A percentile compares a stretch with the other conserved stretches of the same genome.
These are phyloP conservation scores for Apostichopus californicus DNA, from an alignment of 35 echinoderm and acorn worm species.

Conservation along the genomic window DNA sequence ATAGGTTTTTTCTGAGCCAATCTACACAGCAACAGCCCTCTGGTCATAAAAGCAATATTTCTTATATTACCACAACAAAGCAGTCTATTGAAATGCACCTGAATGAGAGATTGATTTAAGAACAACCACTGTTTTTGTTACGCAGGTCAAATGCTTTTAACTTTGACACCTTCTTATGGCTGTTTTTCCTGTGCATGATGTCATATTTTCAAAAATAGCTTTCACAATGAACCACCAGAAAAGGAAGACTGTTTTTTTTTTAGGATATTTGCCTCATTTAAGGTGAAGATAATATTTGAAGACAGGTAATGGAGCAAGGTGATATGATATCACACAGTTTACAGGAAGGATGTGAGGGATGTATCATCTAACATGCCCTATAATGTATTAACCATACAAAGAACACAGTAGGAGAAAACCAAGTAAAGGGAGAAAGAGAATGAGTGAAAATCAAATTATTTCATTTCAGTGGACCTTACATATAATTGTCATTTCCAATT, in stretches of 20 bases:
- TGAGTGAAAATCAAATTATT: too few relatives aligned
- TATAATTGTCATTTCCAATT: too few relatives aligned
- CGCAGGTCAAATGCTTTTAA: not conserved
- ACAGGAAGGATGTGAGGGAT: not conserved
- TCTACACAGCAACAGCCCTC: not conserved
- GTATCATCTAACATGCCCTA: too few relatives aligned
- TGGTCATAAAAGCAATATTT: constrained; percentile 14
- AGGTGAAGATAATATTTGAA: not conserved
- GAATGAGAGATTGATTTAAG: not conserved
- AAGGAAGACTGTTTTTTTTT: not conserved
- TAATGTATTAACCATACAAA: too few relatives aligned
- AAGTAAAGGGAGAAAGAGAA: too few relatives aligned
- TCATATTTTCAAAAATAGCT: not conserved
- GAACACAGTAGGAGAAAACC: too few relatives aligned
- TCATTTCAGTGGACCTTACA: too few relatives aligned
- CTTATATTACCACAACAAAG: constrained; percentile 24
- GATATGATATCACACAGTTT: not conserved
- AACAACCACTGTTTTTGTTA: constrained; percentile 29
- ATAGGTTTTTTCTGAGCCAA: too few relatives aligned
- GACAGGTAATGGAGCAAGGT: not conserved
- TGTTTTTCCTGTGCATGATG: not conserved
- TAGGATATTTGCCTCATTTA: not conserved
- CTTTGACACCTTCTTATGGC: constrained; percentile 1
- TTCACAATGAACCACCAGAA: not conserved
- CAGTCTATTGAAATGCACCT: not conserved